Evolutionary conservation across 2,113 vertebrate genomes (phyloP), one percentile per base, ranked within the genome.

Genomic region (Semnornis frantzii): DNA sequence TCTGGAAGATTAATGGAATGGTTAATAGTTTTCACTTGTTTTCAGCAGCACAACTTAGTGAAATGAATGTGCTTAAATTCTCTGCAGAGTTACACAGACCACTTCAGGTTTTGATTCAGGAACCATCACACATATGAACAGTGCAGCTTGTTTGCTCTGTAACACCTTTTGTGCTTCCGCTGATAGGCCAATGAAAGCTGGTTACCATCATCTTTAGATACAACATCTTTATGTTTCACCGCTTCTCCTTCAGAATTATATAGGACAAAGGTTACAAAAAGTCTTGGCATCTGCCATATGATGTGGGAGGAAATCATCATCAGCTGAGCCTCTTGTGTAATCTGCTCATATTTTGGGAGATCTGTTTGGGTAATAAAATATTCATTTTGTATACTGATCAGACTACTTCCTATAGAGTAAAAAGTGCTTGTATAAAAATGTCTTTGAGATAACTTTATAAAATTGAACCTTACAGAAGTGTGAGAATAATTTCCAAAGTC

Each of bases 181-280:
- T 90, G 81, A 54, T 42, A 34, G 48, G 54, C 30, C 62, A 28
- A 19, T 27, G 65, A 72, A 21, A 15, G 27, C 48, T 76, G 46
- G 21, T 87, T 52, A 6, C 37, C 10, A 4, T 63, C 70, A 39
- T 54, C 64, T 76, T 66, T n/a, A 63, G 12, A 33, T 63, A 50
- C 33, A 44, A 23, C 10, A 9, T 44, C 65, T 82, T 85, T 18
- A 5, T 33, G 34, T 82, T 92, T 89, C 73, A 21, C 79, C 78
- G 58, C n/a, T 85, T 81, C 31, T 37, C 44, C 37, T 89, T 79
- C 57, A 91, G 82, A 90, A 48, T 89, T 74, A 89, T 58, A 42
- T 77, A 91, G 91, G 69, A 42, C 79, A 78, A 94, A 93, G 92
- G 82, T 93, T 95, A 94, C 87, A 18, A 62, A 85, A 86, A 68